Percentiles rank a stretch among this genome's conserved stretches.
Conservation (phyloP, 2,797 vertebrate genomes). For the Apogon talboti region DNA sequence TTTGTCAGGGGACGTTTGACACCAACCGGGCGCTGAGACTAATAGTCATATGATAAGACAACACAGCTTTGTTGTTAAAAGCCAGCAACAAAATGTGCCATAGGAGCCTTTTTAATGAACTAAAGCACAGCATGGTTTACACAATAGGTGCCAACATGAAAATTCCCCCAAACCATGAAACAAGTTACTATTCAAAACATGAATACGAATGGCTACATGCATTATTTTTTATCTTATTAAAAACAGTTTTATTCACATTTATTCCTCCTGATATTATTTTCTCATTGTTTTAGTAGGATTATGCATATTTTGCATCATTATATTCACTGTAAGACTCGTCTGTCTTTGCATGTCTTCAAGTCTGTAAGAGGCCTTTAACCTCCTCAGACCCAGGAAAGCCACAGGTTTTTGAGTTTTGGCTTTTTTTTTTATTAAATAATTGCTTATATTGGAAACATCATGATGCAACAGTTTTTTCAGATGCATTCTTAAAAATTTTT, state of each 20-base stretch:
- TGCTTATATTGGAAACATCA: too few species aligned
- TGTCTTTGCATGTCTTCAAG: too few species aligned
- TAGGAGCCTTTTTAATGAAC: conserved; percentile 18
- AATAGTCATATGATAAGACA: conserved; percentile 37
- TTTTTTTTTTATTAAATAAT: too few species aligned
- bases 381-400: too few species aligned
- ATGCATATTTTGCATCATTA: too few species aligned
- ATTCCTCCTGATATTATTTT: neutral
- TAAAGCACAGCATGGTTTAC: neutral
- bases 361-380: too few species aligned
- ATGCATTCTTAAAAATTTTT: too few species aligned
- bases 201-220: neutral
- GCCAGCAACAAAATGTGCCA: conserved; percentile 38
- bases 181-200: neutral
- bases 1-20: conserved; percentile 54
- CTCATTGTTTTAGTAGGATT: neutral
- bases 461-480: too few species aligned
- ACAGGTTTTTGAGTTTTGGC: too few species aligned
- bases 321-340: too few species aligned
- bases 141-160: neutral
- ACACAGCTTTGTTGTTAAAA: conserved; percentile 40
- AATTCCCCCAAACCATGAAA: neutral
- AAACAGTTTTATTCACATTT: neutral
- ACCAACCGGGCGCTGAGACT: conserved; percentile 45
- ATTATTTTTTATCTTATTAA: neutral